Evolutionary conservation across 1,140 invertebrate species (phyloP), one percentile per base, ranked within the genome.

Genomic region (Choristoneura fumiferana): DNA sequence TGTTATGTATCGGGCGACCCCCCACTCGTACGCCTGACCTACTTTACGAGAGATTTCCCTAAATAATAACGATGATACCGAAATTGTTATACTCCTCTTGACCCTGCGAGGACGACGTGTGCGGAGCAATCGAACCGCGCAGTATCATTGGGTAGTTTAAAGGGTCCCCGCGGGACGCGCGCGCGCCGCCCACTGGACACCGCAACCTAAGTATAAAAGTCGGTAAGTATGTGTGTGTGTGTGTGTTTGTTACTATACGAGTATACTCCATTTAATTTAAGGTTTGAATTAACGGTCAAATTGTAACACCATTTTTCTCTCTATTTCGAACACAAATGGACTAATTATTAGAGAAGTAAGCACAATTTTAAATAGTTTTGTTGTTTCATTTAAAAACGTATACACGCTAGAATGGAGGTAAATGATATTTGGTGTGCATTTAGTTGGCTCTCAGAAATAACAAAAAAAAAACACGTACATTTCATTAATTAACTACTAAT

Each of bases 11-110:
- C 22, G 22, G 22, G 22, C 22, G 22, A 2, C 22, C 22, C 6
- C 22, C 6, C 22, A 29, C n/a, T 3, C 22, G n/a, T 10, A n/a
- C 4, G 10, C 9, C 43, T 22, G 15, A 18, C 40, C 40, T 49
- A 33, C 22, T 49, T 49, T 22, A 49, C 43, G 22, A 49, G 43
- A 12, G 17, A 49, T 49, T 49, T 33, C 43, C 43, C 43, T 33
- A 49, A 49, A 49, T 49, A 49, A 33, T 49, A n/a, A n/a, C n/a
- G 22, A 49, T 22, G 18, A 49, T 17, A 49, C 6, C 22, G 13
- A 5, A 49, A 49, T 2, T 17, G n/a, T 29, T 13, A 45, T 17
- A 29, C 17, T 8, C 43, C 22, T 29, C 22, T 29, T 29, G 22
- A 29, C 22, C 22, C n/a, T n/a, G n/a, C n/a, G 22, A 2, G 22